Conservation (phyloP, 2,113 vertebrate genomes). For the Alligator sinensis region DNA sequence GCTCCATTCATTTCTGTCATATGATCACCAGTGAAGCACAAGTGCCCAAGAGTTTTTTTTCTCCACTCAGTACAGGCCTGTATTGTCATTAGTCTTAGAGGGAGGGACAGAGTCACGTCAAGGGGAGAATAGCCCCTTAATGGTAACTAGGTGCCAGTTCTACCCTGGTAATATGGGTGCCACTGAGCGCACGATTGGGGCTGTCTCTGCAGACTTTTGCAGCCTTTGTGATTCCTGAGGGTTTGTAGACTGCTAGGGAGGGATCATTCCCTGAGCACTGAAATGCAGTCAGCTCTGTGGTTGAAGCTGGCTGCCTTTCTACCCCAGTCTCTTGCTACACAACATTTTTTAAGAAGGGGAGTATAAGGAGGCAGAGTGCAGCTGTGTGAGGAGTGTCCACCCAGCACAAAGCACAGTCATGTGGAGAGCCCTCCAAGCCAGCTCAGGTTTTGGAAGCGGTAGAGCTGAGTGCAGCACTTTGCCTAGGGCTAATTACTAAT, state of each 20-base stretch:
- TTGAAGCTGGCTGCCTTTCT: neutral
- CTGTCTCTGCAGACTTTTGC: no score
- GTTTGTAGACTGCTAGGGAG: no score
- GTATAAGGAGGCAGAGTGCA: neutral
- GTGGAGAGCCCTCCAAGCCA: no score
- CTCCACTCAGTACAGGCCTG: neutral
- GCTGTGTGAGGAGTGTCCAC: neutral
- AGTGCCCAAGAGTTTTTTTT: neutral
- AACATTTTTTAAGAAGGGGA: neutral
- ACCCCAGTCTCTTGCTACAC: neutral
- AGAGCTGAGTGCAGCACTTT: no score
- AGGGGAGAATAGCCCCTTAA: neutral
- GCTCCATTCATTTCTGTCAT: neutral
- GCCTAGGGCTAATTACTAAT: no score
- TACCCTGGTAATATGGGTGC: neutral
- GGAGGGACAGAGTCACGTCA: neutral
- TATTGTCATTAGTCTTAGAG: neutral
- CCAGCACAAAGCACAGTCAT: no score
- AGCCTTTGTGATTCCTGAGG: no score
- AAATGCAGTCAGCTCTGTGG: neutral
- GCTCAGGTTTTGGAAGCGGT: no score
- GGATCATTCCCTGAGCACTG: neutral
- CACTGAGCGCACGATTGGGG: neutral
- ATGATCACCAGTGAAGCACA: neutral
- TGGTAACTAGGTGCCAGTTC: neutral